Evolutionary conservation across 53 echinoderm and acorn worm genomes (phyloP), one percentile per base, ranked within the genome.

Genomic region (Zoroaster sp.): DNA sequence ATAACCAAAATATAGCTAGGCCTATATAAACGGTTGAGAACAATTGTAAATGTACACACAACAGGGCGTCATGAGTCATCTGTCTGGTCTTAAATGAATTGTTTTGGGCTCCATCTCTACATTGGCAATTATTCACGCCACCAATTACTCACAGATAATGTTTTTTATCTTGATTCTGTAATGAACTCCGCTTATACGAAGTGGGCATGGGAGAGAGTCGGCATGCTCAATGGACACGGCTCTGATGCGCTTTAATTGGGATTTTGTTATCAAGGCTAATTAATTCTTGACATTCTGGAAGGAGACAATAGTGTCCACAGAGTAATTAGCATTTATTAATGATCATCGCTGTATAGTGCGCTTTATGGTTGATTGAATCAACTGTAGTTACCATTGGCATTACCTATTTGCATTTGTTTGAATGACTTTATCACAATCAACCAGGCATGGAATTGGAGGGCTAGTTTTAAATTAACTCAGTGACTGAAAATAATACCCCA

Each of bases 101-200:
- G 69, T 30, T 43, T 42, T 43, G 43, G 66, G 82, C 63, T 18
- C 15, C 21, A 42, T 45, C 69, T 44, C 12, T 1, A 67, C 46
- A 69, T 55, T 70, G 85, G 20, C 21, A 41, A 69, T 70, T 71
- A 85, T 47, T 47, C 52, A 37, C 42, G 35, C 23, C 35, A 35
- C 33, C 85, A 85, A 85, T 85, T 85, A 85, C 85, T 51, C 85
- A 51, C 17, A 35, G 70, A 85, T 85, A 85, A 85, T 69, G 69
- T 85, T 74, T 70, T 85, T 70, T 34, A 72, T 85, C 85, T 70
- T 69, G 17, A 39, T 0, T 25, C 33, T 12, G 33, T 69, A 35
- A 35, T 69, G 33, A 35, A 31, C 4, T 32, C 2, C 37, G 14
- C 5, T 33, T 70, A 28, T n/a, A 5, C 4, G 37, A n/a, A 12